Evolutionary conservation across 1,140 invertebrate genomes (phyloP), one percentile per base, ranked within the genome.

Genomic region (Trichomalopsis sarcophagae): DNA sequence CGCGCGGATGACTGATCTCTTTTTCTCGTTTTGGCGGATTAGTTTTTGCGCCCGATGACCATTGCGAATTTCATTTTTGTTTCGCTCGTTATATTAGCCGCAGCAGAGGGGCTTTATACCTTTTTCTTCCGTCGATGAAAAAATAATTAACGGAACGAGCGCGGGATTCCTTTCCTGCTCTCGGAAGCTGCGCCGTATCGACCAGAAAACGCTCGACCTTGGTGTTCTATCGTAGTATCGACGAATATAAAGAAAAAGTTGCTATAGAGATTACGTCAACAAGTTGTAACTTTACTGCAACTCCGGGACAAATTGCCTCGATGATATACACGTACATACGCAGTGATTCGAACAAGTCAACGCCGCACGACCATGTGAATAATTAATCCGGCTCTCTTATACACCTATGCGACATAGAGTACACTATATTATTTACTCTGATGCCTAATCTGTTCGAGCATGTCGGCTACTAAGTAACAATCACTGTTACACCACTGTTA

Each of bases 361-460:
- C 21, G 7, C 17, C 55, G 21, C 55, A n/a, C 55, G 40, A 44
- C 40, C 6, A 44, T 44, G n/a, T 62, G 17, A 21, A 62, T 40
- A 75, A 75, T 75, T 14, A 75, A 36, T 75, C n/a, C 36, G 13
- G 7, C 21, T 55, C 76, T 23, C 47, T n/a, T 55, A 3, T 36
- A 55, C n/a, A 40, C 7, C 40, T 44, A 55, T 23, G 33, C 6
- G 40, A 44, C 0, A 30, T 10, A 55, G 33, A 5, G 33, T 30
- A 47, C 21, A 30, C 47, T 76, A 9, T 44, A 78, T 55, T 78
- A 78, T 78, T 78, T 78, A 82, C 81, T 62, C 74, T 82, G 71
- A 75, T 82, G 74, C 21, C 74, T 82, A 33, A 75, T 82, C 74
- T 82, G 17, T 62, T 62, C 47, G 23, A 78, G 13, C n/a, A 55